Percentiles rank a stretch among this genome's conserved stretches.
phyloP scores from a whole-genome alignment of 2,888 invertebrate species.

The Hecatera dysodea region DNA sequence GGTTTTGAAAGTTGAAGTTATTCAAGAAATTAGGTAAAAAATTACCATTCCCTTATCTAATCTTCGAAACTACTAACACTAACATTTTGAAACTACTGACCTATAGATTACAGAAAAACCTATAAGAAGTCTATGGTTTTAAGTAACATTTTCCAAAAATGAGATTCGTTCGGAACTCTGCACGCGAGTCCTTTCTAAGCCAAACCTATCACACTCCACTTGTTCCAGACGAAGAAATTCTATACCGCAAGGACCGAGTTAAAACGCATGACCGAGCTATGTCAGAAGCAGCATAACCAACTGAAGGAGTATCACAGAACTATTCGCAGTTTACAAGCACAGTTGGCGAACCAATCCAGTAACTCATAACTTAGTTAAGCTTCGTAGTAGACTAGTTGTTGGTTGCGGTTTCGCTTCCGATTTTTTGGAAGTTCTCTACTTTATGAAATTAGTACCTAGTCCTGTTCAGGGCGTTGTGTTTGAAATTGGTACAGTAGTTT shows the following conservation, averaged over 20 bases:
- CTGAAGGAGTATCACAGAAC: slow-evolving; percentile 84
- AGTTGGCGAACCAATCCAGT: slow-evolving; percentile 79
- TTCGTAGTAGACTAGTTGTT: not conserved
- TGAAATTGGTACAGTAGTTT: not conserved
- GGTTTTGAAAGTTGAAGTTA: too few species aligned
- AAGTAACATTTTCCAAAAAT: too few species aligned
- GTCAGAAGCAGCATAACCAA: slow-evolving; percentile 86
- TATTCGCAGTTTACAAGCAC: slow-evolving; percentile 80
- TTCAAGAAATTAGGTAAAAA: too few species aligned
- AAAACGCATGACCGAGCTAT: slow-evolving; percentile 84
- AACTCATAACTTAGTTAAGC: slow-evolving; percentile 34
- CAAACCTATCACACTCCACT: not conserved
- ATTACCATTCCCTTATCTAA: too few species aligned
- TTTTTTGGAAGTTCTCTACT: not conserved
- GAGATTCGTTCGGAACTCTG: too few species aligned
- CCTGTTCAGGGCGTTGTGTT: not conserved
- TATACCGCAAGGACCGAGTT: slow-evolving; percentile 82
- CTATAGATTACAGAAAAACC: too few species aligned
- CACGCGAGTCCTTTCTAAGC: too few species aligned
- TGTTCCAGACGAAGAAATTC: slow-evolving; percentile 86
- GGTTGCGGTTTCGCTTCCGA: not conserved
- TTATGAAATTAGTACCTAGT: not conserved
- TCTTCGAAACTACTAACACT: too few species aligned
- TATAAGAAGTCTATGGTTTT: too few species aligned
- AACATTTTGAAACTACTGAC: too few species aligned